Percentiles rank a stretch among this genome's conserved stretches.
phyloP scores from a whole-genome alignment of 2,888 invertebrate genomes.

The Archips xylosteana region DNA sequence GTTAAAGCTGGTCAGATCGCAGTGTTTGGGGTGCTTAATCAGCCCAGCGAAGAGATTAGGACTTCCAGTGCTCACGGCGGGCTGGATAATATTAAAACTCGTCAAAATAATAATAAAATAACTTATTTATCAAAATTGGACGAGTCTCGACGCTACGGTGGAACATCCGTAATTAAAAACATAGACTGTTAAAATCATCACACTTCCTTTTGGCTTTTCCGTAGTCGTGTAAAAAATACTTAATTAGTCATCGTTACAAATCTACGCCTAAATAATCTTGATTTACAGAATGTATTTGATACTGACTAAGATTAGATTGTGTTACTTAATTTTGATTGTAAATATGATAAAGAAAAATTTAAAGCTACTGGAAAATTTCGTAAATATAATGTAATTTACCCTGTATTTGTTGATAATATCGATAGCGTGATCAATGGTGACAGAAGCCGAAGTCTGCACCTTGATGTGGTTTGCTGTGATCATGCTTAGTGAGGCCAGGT shows the following conservation, averaged over 20 bases:
- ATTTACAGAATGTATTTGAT: too few relatives aligned
- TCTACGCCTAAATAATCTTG: too few relatives aligned
- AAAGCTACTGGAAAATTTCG: not conserved
- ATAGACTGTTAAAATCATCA: too few relatives aligned
- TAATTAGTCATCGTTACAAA: too few relatives aligned
- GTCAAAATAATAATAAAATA: not conserved
- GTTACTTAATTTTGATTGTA: not conserved
- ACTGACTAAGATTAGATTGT: not conserved
- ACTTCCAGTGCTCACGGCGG: conserved; percentile 50
- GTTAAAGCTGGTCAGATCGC: conserved; percentile 65
- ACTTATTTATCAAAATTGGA: too few relatives aligned
- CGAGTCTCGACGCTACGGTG: too few relatives aligned
- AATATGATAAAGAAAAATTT: not conserved
- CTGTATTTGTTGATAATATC: conserved; percentile 71
- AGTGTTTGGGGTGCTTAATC: conserved; percentile 56
- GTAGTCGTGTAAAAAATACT: too few relatives aligned
- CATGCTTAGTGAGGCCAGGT: conserved; percentile 51
- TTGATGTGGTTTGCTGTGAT: conserved; percentile 54
- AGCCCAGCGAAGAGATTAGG: conserved; percentile 53
- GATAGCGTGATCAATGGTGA: conserved; percentile 61
- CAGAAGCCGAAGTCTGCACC: conserved; percentile 61
- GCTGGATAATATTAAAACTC: conserved; percentile 56
- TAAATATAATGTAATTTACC: conserved; percentile 50
- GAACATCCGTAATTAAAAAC: too few relatives aligned
- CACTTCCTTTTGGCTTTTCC: too few relatives aligned